Percentiles rank a stretch among this genome's conserved stretches.
Conservation (phyloP, 2,113 vertebrate genomes). For the Sapayoa aenigma region DNA sequence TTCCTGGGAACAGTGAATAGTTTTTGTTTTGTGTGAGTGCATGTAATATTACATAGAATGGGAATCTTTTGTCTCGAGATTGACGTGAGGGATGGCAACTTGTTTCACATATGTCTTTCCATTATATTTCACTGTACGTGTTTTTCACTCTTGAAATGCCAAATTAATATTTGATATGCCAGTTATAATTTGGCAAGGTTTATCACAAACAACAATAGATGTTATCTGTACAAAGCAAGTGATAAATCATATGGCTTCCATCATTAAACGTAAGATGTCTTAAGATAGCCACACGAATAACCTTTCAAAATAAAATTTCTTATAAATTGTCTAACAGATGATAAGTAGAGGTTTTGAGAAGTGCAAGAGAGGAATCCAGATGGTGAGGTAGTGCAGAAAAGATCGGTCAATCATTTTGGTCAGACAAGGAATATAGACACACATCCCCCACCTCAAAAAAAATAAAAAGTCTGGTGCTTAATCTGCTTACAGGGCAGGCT, state of each 20-base stretch:
- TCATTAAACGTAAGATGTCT: not conserved
- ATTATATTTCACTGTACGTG: not conserved
- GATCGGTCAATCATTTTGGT: not conserved
- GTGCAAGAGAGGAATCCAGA: not conserved
- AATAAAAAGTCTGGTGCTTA: conserved; percentile 1
- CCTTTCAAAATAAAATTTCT: not conserved
- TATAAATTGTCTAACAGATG: not conserved
- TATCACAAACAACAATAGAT: not conserved
- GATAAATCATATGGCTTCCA: not conserved
- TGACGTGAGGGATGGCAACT: not conserved
- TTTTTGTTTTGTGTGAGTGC: not conserved
- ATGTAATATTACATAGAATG: not conserved
- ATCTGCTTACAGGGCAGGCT: conserved; percentile 13
- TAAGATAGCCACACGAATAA: not conserved
- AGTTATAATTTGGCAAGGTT: not conserved
- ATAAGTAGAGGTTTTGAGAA: not conserved
- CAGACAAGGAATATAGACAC: not conserved
- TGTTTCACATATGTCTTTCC: not conserved
- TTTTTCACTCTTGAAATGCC: not conserved
- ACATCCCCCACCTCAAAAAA: not conserved
- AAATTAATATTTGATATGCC: not conserved
- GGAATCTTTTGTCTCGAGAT: not conserved
- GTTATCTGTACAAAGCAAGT: not conserved
- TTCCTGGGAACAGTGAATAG: not conserved
- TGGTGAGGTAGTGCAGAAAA: not conserved